These are phyloP conservation scores for Metopia argyrocephala DNA, from an alignment of 2,888 invertebrate genomes.

Conservation along the genomic window DNA sequence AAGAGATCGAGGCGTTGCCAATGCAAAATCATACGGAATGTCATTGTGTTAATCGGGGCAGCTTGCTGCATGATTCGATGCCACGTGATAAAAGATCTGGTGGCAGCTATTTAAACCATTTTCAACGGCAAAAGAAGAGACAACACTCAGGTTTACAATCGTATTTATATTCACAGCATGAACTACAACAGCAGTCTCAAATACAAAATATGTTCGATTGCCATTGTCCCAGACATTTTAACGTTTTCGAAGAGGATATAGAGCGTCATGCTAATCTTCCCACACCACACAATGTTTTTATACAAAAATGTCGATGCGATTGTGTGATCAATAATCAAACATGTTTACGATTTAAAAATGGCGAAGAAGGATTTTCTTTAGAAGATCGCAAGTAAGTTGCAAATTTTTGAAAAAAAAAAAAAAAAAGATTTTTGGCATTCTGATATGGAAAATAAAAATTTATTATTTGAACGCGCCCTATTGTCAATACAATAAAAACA, in stretches of 20 bases:
- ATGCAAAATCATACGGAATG: constrained; percentile 77
- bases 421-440: too few species aligned
- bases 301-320: constrained; percentile 81
- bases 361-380: constrained; percentile 83
- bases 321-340: constrained; percentile 81
- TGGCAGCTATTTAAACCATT: constrained; percentile 46
- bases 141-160: constrained; percentile 19
- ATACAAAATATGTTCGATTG: constrained; percentile 54
- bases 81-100: constrained; percentile 62
- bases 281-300: constrained; percentile 54
- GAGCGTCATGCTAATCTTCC: constrained; percentile 56
- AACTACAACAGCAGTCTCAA: constrained; percentile 32
- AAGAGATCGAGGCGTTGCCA: constrained; percentile 64
- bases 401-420: too few species aligned
- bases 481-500: too few species aligned
- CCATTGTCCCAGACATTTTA: constrained; percentile 77
- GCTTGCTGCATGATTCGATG: constrained; percentile 54
- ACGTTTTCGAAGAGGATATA: constrained; percentile 73
- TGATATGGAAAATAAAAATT: too few species aligned
- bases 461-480: too few species aligned
- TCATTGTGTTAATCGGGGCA: constrained; percentile 71
- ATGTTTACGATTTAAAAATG: constrained; percentile 82
- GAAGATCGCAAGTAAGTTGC: constrained; percentile 81
- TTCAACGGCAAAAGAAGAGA: constrained; percentile 34
- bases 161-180: not conserved